Evolutionary conservation across 2,113 vertebrate species (phyloP).

Genomic region (Catharus fuscescens): DNA sequence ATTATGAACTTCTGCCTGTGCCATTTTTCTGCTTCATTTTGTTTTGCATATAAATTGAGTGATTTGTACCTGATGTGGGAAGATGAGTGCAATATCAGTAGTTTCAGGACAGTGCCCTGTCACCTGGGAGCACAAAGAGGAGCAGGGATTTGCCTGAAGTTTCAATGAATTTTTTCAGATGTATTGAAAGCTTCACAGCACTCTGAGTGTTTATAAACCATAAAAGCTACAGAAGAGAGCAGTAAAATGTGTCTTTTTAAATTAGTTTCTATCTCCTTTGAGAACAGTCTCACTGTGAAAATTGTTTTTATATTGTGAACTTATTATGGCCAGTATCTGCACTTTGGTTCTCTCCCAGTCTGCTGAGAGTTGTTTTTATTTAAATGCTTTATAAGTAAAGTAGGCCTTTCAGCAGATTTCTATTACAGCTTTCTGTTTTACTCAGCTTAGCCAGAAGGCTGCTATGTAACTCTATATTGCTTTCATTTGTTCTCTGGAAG

Average conservation of each 20-base stretch:
- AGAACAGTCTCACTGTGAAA: neutral
- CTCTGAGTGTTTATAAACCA: neutral
- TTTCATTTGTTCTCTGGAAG: conserved; percentile 16
- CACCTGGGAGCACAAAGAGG: neutral
- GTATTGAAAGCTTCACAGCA: neutral
- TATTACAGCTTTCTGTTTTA: neutral
- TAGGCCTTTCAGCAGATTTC: conserved; percentile 20
- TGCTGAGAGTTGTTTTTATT: conserved; percentile 24
- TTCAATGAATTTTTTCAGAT: neutral
- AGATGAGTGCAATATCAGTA: neutral
- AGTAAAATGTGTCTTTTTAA: neutral
- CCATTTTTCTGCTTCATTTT: neutral
- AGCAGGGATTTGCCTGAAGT: neutral
- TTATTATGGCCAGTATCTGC: neutral
- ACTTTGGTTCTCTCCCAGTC: conserved; percentile 1
- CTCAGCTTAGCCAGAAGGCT: neutral
- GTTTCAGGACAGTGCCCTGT: neutral
- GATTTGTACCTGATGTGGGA: neutral
- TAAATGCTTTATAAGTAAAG: neutral
- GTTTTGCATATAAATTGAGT: neutral
- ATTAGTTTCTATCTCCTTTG: neutral
- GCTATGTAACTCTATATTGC: neutral
- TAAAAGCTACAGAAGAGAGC: neutral
- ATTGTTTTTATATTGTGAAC: neutral
- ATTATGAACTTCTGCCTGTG: neutral